Conservation (phyloP, 2,888 invertebrate species). For the Dynastes tityus region DNA sequence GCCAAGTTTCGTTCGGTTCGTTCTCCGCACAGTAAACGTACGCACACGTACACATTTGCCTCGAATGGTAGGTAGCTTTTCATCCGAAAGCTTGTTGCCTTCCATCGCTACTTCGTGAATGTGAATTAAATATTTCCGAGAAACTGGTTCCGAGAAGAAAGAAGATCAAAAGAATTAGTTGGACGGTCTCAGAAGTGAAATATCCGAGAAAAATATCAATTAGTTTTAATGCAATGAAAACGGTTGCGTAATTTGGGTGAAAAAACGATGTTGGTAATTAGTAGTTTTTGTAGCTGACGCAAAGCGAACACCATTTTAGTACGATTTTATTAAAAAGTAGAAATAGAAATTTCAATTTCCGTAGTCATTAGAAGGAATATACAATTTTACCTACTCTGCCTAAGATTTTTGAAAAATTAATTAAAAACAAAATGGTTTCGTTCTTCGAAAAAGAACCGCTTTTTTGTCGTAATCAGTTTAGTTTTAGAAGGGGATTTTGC, state of each 20-base stretch:
- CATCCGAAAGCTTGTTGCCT: conserved; percentile 33
- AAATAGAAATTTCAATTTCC: too few species aligned
- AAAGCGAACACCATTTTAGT: too few species aligned
- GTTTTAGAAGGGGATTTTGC: too few species aligned
- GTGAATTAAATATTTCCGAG: conserved; percentile 23
- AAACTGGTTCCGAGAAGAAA: conserved; percentile 23
- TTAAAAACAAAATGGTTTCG: too few species aligned
- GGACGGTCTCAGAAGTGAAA: neutral
- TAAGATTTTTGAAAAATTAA: too few species aligned
- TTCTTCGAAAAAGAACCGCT: too few species aligned
- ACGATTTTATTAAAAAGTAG: too few species aligned
- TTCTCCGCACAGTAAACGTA: neutral
- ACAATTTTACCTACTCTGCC: too few species aligned
- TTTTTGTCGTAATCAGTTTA: too few species aligned
- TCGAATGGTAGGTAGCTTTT: conserved; percentile 17
- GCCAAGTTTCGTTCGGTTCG: neutral
- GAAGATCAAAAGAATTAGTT: conserved; percentile 22
- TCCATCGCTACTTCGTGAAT: conserved; percentile 21
- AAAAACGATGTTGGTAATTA: too few species aligned
- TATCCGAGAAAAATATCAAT: conserved; percentile 11
- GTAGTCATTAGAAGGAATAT: too few species aligned
- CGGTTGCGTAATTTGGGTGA: neutral
- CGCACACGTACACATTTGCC: neutral
- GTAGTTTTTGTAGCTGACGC: too few species aligned
- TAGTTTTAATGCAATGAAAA: conserved; percentile 9